Evolutionary conservation across 2,888 invertebrate species (phyloP), one percentile per base, ranked within the genome.

Genomic region (Cephus spinipes): DNA sequence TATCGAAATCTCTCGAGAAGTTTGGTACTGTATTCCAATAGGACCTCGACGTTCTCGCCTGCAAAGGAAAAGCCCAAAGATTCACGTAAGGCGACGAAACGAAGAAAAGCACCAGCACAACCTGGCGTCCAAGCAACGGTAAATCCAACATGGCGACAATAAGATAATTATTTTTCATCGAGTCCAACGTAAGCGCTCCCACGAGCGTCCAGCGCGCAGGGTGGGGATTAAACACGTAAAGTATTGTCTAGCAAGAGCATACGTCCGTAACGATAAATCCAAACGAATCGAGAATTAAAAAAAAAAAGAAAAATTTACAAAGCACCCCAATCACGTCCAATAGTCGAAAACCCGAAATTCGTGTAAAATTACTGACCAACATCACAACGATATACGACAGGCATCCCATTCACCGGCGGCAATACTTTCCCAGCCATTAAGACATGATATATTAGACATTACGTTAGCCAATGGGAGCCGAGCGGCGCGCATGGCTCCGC

Each of bases 1-100:
- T 96, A 96, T 89, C 94, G 94, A 92, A 96, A 96, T 92, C 94
- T 95, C 89, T 96, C 95, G 90, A 95, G 92, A 79, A 96, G 93
- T 89, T 95, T 95, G 87, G 95, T 94, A 89, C 96, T 96, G 92
- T 95, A 95, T 87, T 96, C 95, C 89, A 96, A 92, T 86, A 95
- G 91, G 77, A 94, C 91, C 88, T 94, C 94, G 78, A 92, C 89
- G 81, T 91, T 91, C 87, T 92, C 92, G 83, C 89, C 93, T 93
- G 89, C 11, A 92, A 92, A 68, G 23, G 0, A 2, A 55, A 55
- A 23, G 9, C 9, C 9, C 23, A 55, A 55, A 55, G 9, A 23
- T 55, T 23, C 23, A 9, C 2, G 23, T 55, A 23, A 55, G 23
- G 6, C 23, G 6, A 55, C 23, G 9, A 55, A 55, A 55, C 15